These are phyloP conservation scores for Drosophila orosa DNA, from an alignment of 1,140 invertebrate genomes.

Conservation along the genomic window DNA sequence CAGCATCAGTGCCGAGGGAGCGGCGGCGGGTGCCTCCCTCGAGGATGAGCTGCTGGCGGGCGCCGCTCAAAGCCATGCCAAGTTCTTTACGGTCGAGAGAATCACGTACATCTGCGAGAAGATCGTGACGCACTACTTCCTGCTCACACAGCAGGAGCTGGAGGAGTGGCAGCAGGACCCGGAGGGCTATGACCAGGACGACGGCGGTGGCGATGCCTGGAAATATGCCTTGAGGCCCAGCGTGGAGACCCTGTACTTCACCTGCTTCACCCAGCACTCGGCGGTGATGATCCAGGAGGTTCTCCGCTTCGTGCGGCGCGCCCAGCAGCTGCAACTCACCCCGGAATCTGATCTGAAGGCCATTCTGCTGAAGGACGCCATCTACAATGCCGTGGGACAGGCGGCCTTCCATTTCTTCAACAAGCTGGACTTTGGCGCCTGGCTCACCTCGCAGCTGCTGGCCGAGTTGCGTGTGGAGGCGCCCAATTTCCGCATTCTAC, in stretches of 20 bases:
- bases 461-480: conserved; percentile 93
- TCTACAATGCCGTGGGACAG: conserved; percentile 96
- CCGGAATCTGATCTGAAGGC: conserved; percentile 89
- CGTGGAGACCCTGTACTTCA: conserved; percentile 93
- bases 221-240: conserved; percentile 96
- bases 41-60: conserved; percentile 75
- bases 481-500: conserved; percentile 94
- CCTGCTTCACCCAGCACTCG: conserved; percentile 92
- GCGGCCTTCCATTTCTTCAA: conserved; percentile 96
- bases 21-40: conserved; percentile 12
- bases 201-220: conserved; percentile 95
- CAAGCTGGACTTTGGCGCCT: conserved; percentile 96
- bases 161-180: conserved; percentile 95
- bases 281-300: conserved; percentile 89
- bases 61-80: conserved; percentile 80
- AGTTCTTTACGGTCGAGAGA: conserved; percentile 89
- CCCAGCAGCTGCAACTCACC: conserved; percentile 87
- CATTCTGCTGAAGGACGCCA: conserved; percentile 96
- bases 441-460: conserved; percentile 93
- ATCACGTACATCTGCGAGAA: conserved; percentile 92
- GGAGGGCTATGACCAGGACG: conserved; percentile 94
- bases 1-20: conserved; percentile 69
- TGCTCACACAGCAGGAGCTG: conserved; percentile 92
- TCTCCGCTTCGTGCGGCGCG: conserved; percentile 88
- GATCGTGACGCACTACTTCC: conserved; percentile 94